Percentiles rank a stretch among this genome's conserved stretches.
These are phyloP conservation scores for Morone chrysops DNA, from an alignment of 2,113 vertebrate species.

Conservation along the genomic window DNA sequence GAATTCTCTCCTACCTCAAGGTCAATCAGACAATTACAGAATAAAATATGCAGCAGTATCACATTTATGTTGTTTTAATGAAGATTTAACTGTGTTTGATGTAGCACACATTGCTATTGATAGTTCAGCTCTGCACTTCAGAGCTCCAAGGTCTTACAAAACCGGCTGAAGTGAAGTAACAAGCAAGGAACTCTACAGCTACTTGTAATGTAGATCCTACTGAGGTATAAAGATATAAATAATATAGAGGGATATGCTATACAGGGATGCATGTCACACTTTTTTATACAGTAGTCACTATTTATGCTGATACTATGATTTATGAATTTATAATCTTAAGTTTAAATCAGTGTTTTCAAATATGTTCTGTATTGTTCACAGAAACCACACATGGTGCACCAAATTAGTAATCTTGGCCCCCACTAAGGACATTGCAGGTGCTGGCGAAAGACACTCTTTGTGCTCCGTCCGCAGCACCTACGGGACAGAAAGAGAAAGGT, in stretches of 20 bases:
- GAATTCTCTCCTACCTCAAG: background rate
- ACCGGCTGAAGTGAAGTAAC: background rate
- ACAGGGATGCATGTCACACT: background rate
- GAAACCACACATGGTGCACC: too few species aligned
- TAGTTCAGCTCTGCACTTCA: background rate
- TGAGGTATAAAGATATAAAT: background rate
- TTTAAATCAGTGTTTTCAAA: background rate
- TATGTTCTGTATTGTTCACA: background rate
- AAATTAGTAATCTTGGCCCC: background rate
- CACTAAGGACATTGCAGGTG: background rate
- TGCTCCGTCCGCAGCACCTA: background rate
- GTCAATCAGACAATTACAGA: slow-evolving; percentile 3
- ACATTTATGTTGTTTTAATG: background rate
- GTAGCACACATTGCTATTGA: background rate
- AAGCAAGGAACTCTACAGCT: background rate
- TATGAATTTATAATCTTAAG: background rate
- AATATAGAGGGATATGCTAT: background rate
- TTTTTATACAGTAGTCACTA: background rate
- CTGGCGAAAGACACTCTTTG: slow-evolving; percentile 20
- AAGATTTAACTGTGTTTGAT: background rate
- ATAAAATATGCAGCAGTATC: background rate
- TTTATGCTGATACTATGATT: background rate
- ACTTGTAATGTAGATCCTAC: background rate
- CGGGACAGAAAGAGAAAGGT: background rate
- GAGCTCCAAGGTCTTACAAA: background rate